A percentile compares a stretch with the other conserved stretches of the same genome.
These are phyloP conservation scores for Camelus dromedarius DNA, from an alignment of 2,113 vertebrate genomes.

Conservation along the genomic window DNA sequence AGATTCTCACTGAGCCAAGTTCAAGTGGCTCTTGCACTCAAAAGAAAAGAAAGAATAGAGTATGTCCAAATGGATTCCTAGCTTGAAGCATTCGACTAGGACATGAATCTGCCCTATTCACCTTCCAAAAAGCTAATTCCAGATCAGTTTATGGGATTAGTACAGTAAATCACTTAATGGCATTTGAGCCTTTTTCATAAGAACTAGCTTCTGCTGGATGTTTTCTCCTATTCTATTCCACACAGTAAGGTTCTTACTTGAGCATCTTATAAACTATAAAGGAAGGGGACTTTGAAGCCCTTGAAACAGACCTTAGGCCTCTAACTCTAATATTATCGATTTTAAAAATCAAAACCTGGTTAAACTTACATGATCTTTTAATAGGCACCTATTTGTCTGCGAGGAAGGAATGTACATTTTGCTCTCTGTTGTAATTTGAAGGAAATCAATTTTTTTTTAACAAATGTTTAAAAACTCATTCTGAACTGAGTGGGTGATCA, in stretches of 20 bases:
- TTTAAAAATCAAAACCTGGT: constrained; percentile 22
- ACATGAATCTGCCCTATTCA: constrained; percentile 68
- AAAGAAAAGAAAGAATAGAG: constrained; percentile 39
- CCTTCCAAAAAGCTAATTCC: constrained; percentile 71
- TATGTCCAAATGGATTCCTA: constrained; percentile 51
- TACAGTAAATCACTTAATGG: constrained; percentile 53
- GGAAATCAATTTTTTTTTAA: constrained; percentile 45
- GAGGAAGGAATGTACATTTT: background rate
- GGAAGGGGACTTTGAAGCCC: background rate
- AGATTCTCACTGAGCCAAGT: background rate
- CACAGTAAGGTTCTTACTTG: constrained; percentile 20
- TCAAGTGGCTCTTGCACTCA: background rate
- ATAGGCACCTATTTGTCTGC: background rate
- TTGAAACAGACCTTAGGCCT: background rate
- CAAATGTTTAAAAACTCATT: constrained; percentile 13
- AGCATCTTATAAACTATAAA: background rate
- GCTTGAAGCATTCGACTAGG: constrained; percentile 53
- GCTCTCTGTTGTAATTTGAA: constrained; percentile 25
- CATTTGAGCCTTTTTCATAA: constrained; percentile 70
- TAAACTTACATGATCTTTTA: background rate
- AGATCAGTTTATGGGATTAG: constrained; percentile 76
- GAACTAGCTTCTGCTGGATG: constrained; percentile 23
- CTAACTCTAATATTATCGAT: background rate
- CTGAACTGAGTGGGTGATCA: background rate
- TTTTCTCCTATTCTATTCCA: constrained; percentile 40